phyloP scores from a whole-genome alignment of 1,140 invertebrate genomes.

The Drosophila littoralis region DNA sequence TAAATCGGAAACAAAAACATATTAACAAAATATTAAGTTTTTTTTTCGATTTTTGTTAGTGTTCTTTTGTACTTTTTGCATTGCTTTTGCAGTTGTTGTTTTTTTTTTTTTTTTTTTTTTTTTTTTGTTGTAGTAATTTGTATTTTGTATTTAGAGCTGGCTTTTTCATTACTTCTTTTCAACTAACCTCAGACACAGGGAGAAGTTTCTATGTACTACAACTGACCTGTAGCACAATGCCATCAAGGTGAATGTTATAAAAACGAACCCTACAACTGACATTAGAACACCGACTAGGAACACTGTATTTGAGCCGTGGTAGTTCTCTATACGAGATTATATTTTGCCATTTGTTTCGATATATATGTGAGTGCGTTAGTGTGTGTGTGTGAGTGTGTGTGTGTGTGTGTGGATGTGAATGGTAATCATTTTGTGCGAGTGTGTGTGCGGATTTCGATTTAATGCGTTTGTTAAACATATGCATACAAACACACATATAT shows the following conservation, averaged over 20 bases:
- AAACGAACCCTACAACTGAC: conserved; percentile 98
- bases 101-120: conserved; percentile 44
- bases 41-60: conserved; percentile 68
- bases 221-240: conserved; percentile 99
- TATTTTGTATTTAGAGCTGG: conserved; percentile 85
- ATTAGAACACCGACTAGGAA: conserved; percentile 98
- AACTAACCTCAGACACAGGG: conserved; percentile 98
- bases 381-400: conserved; percentile 29
- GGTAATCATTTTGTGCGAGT: neutral
- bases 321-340: conserved; percentile 89
- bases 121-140: conserved; percentile 84
- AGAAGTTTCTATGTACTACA: conserved; percentile 98
- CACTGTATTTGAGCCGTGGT: conserved; percentile 97
- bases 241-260: conserved; percentile 98
- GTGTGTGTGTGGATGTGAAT: conserved; percentile 16
- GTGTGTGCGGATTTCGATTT: neutral
- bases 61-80: conserved; percentile 54
- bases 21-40: conserved; percentile 65
- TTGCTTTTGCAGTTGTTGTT: conserved; percentile 47
- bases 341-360: conserved; percentile 67
- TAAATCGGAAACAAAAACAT: conserved; percentile 59
- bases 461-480: conserved; percentile 8
- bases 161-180: conserved; percentile 86
- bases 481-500: conserved; percentile 18
- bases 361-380: conserved; percentile 25